A percentile compares a stretch with the other conserved stretches of the same genome.
These are phyloP conservation scores for Varanus salvator DNA, from an alignment of 2,113 vertebrate species.

Conservation along the genomic window DNA sequence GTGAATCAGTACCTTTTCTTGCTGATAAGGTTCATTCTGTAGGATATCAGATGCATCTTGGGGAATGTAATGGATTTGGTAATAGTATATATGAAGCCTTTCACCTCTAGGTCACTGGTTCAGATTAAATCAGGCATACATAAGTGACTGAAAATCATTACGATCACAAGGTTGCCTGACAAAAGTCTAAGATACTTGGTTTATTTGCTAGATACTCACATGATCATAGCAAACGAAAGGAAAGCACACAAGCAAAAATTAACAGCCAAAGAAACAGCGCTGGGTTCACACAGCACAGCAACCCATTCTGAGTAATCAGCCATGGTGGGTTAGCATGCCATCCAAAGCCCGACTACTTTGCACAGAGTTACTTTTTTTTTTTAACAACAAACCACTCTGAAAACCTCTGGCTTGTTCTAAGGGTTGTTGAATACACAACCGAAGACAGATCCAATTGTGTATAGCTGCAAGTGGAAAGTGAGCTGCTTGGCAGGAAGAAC, in stretches of 20 bases:
- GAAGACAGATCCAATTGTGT: no score
- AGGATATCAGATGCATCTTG: conserved; percentile 21
- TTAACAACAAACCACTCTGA: no score
- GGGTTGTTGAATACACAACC: no score
- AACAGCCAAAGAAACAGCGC: not conserved
- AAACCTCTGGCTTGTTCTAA: no score
- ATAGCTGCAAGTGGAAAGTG: no score
- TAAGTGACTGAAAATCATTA: conserved; percentile 21
- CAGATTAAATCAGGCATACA: not conserved
- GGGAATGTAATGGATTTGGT: conserved; percentile 8
- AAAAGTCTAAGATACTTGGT: not conserved
- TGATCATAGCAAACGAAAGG: not conserved
- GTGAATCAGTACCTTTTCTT: conserved; percentile 39
- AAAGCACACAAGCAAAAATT: not conserved
- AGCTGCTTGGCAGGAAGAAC: no score
- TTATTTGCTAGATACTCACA: conserved; percentile 14
- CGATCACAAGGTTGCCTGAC: conserved; percentile 9
- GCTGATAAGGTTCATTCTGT: conserved; percentile 17
- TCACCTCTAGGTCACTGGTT: not conserved
- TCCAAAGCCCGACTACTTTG: no score
- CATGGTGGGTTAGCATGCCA: no score
- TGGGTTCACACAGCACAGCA: no score
- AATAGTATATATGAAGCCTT: not conserved
- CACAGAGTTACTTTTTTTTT: no score
- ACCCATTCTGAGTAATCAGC: no score